Evolutionary conservation across 2,888 invertebrate species (phyloP), one percentile per base, ranked within the genome.

Genomic region (Keiferia lycopersicella): DNA sequence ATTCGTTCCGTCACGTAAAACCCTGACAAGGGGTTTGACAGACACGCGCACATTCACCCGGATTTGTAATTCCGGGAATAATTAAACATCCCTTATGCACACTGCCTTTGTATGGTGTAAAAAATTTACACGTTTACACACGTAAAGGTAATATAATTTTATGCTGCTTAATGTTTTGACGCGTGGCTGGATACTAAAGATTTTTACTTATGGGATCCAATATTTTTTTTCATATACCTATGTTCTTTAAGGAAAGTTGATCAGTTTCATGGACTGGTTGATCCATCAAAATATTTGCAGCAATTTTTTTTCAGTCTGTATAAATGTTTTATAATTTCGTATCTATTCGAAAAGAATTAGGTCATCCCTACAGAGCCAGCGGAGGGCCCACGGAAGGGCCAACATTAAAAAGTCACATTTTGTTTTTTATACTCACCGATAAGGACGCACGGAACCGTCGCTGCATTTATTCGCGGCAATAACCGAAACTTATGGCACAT

Each of bases 371-470:
- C 18, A 56, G 38, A 20, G 63, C 66, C 66, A 74, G 79, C 73
- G 67, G 78, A 79, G 75, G 77, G 80, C 74, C 76, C 74, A 75
- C 79, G 78, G 80, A 82, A 81, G 75, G 75, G 73, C 56, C 3
- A 14, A 14, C 56, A 56, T 56, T 56, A 56, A 34, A 56, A 56
- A 34, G 34, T 30, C 56, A 56, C 56, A 34, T 56, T 56, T 34
- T 26, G 34, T 56, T 56, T 56, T 56, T 56, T 34, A 62, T 34
- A 16, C 16, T 56, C 56, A 1, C 56, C 30, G 34, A 56, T 56
- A 56, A 56, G 34, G 34, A 34, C 34, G 30, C 2, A 30, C 34
- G 34, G 56, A 56, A 56, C 34, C 56, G 7, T 30, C 34, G 56
- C 16, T 56, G 56, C 56, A 56, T 56, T 56, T 56, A 56, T 56